Conservation (phyloP, 2,888 invertebrate species). For the Volucella bombylans region DNA sequence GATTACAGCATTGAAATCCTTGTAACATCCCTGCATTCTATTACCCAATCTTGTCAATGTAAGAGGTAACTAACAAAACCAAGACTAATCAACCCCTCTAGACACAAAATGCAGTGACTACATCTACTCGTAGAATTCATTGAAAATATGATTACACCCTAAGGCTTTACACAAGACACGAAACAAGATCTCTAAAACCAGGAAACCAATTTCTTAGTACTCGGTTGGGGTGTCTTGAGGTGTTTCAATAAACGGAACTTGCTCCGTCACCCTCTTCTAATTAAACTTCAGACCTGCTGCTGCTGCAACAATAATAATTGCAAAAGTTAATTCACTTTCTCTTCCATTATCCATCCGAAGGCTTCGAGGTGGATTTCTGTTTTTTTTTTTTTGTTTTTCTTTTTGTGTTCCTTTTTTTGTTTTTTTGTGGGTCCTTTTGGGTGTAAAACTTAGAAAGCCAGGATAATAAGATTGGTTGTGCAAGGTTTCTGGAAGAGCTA, state of each 20-base stretch:
- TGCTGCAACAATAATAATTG: conserved; percentile 40
- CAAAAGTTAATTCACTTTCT: conserved; percentile 51
- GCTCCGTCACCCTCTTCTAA: conserved; percentile 9
- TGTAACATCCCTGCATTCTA: no score
- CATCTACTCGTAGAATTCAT: neutral
- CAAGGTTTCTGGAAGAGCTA: no score
- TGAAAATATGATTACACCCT: conserved; percentile 13
- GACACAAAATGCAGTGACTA: conserved; percentile 7
- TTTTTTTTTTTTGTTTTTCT: neutral
- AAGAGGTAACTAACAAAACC: no score
- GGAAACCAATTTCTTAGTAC: neutral
- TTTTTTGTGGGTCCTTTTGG: neutral
- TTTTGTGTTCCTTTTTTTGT: neutral
- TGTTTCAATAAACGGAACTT: neutral
- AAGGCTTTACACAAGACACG: neutral
- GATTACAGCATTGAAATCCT: no score
- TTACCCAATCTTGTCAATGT: no score
- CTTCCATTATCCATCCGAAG: conserved; percentile 26
- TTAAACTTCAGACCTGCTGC: conserved; percentile 32
- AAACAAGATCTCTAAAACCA: neutral
- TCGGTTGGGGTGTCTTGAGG: no score
- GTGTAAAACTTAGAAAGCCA: neutral
- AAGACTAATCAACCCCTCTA: no score
- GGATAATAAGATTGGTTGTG: no score
- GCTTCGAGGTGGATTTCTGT: neutral